These are phyloP conservation scores for Hemithea aestivaria DNA, from an alignment of 2,888 invertebrate genomes.

Conservation along the genomic window DNA sequence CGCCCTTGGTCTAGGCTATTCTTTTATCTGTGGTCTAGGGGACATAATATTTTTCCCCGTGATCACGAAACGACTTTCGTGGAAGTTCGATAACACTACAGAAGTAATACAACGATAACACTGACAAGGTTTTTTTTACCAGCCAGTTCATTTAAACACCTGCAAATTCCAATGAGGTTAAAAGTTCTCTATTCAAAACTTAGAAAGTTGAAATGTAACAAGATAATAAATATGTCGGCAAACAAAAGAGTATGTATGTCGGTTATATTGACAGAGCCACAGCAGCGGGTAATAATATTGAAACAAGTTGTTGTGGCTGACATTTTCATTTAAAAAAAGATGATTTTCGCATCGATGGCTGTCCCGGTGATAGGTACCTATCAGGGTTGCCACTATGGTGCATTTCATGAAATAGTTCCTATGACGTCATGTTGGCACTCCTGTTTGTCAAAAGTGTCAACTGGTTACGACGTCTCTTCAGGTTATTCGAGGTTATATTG, in stretches of 20 bases:
- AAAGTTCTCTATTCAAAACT: background rate
- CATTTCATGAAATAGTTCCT: no score
- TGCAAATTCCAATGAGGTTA: slow-evolving; percentile 4
- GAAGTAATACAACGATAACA: no score
- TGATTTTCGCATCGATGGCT: slow-evolving; percentile 41
- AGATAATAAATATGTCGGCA: slow-evolving; percentile 13
- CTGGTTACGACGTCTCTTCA: no score
- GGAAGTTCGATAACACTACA: no score
- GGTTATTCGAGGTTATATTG: no score
- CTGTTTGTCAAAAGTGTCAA: no score
- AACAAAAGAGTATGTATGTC: slow-evolving; percentile 47
- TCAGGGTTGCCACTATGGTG: slow-evolving; percentile 31
- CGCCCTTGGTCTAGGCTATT: no score
- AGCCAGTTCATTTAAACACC: slow-evolving; percentile 10
- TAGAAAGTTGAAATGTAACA: slow-evolving; percentile 2
- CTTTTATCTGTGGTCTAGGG: no score
- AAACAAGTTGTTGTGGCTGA: slow-evolving; percentile 55
- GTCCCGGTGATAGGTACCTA: slow-evolving; percentile 30
- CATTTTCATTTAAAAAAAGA: slow-evolving; percentile 68
- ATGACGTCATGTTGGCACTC: no score
- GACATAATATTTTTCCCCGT: no score
- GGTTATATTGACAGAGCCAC: slow-evolving; percentile 48
- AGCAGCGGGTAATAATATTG: slow-evolving; percentile 55
- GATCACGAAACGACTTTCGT: no score
- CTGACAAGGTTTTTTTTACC: no score